These are phyloP conservation scores for Cryptoprocta ferox DNA, from an alignment of 2,797 vertebrate species.

Conservation along the genomic window DNA sequence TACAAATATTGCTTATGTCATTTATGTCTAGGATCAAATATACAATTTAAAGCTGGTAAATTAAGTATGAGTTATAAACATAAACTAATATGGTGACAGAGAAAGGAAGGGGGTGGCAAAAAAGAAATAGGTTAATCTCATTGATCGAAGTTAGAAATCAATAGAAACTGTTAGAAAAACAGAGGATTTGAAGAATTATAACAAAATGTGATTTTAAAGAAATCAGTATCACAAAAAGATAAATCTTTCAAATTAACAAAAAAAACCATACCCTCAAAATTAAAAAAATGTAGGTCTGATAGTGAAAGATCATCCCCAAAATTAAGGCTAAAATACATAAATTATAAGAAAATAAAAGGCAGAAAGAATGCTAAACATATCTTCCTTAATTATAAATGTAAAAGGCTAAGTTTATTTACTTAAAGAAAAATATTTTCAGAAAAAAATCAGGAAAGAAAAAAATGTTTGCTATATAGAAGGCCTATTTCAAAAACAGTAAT, in stretches of 20 bases:
- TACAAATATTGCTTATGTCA: not conserved
- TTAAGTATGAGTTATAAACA: not conserved
- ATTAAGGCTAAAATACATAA: not conserved
- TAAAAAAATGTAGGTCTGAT: not conserved
- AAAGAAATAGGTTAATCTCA: not conserved
- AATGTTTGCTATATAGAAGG: not conserved
- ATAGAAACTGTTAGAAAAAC: not conserved
- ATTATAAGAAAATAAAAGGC: not conserved
- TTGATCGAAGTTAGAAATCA: not conserved
- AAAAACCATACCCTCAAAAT: not conserved
- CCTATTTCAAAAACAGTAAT: not conserved
- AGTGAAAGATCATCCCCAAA: not conserved
- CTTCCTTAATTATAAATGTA: not conserved
- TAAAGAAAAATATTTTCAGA: not conserved
- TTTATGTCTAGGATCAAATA: not conserved
- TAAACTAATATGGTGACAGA: not conserved
- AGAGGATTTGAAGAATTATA: not conserved
- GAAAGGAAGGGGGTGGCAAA: not conserved
- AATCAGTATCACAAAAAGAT: not conserved
- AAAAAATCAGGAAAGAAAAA: not conserved
- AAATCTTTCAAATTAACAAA: not conserved
- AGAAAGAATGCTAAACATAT: not conserved
- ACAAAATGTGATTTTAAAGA: not conserved
- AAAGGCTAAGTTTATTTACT: not conserved
- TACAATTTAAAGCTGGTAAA: not conserved